Evolutionary conservation across 2,113 vertebrate genomes (phyloP), one percentile per base, ranked within the genome.

Genomic region (Anguilla rostrata): DNA sequence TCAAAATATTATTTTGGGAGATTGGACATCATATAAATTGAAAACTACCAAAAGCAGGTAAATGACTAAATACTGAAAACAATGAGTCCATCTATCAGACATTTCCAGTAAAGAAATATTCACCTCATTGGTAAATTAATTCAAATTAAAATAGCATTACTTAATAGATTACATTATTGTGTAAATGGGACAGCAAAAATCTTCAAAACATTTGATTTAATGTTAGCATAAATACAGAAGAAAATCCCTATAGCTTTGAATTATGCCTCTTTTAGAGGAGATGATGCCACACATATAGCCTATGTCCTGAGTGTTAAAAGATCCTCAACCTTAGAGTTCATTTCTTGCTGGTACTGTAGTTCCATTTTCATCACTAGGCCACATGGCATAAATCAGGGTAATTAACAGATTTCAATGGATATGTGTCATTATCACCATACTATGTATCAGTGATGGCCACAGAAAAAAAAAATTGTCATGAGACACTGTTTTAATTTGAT

Each of bases 371-470:
- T 29, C 2, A 40, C 83, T 79, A 85, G 83, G 49, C 43, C 78
- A 66, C 46, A 78, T 53, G 84, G 75, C 81, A 86, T n/a, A 78
- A 82, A 85, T 79, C 81, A 79, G 11, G 20, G 83, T 83, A 86
- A 88, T 89, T 82, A 88, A 85, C 60, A 84, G 46, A 81, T 85
- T 87, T 82, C 87, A 89, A 87, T 85, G 79, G 63, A 86, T 86
- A 83, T 49, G 43, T 87, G 85, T 87, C 83, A 84, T 85, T 89
- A 41, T 40, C 53, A n/a, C 41, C 57, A 43, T 63, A 15, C 79
- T 63, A 63, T 86, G 53, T 26, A 82, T 34, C 79, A 56, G 26
- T 86, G 78, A 82, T 22, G 78, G 53, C 85, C 79, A 86, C 40
- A 16, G 39, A 5, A 40, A 39, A 49, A 53, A 40, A 53, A 49